Evolutionary conservation across 2,113 vertebrate genomes (phyloP).

Genomic region (Pelodiscus sinensis): DNA sequence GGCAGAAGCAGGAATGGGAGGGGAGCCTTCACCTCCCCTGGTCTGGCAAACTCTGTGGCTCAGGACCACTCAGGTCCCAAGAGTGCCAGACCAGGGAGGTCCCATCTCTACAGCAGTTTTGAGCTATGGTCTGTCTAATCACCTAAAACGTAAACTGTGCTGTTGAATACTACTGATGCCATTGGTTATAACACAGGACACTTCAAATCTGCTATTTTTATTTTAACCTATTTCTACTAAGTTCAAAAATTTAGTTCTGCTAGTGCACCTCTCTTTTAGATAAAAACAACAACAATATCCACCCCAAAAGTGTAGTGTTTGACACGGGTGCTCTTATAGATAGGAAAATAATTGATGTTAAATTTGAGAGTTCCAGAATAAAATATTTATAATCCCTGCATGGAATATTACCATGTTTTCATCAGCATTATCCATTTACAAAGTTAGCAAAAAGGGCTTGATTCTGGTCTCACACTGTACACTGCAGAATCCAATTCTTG

Average conservation of each 20-base stretch:
- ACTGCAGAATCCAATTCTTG: background rate
- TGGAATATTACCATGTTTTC: background rate
- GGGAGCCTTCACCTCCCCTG: no score
- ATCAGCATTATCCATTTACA: background rate
- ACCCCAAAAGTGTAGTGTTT: background rate
- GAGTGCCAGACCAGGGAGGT: no score
- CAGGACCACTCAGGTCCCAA: no score
- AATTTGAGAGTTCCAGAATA: background rate
- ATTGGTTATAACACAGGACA: rapidly evolving
- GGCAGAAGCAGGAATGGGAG: no score
- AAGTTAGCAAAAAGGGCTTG: background rate
- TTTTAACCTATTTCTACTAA: background rate
- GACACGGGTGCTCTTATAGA: background rate
- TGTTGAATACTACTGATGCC: background rate
- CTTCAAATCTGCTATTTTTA: background rate
- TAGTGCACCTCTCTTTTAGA: background rate
- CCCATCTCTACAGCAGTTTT: no score
- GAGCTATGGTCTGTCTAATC: no score
- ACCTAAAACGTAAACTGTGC: background rate
- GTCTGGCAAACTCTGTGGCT: no score
- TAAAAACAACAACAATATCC: background rate
- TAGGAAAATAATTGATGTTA: background rate
- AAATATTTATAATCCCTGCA: background rate
- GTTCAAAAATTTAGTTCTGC: background rate
- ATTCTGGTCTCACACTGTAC: background rate